Percentiles rank a stretch among this genome's conserved stretches.
Evolutionary conservation across 2,797 vertebrate species (phyloP).

Genomic region (Erithacus rubecula): DNA sequence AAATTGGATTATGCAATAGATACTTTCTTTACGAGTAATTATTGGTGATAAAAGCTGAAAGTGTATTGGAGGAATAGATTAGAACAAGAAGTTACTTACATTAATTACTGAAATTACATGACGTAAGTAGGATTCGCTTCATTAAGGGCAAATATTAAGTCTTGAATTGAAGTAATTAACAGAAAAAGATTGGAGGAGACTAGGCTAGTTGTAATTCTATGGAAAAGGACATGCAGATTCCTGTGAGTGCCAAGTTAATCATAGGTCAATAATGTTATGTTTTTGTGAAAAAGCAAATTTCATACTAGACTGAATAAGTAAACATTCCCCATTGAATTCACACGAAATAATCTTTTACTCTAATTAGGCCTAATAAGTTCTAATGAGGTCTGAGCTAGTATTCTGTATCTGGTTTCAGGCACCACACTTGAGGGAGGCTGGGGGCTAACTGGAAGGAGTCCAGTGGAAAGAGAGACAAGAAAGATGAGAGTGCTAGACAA

Average conservation of each 20-base stretch:
- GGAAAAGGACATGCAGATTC: background rate
- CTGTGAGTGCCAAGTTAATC: background rate
- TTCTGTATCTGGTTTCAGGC: constrained; percentile 7
- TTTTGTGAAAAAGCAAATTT: constrained; percentile 13
- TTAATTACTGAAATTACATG: background rate
- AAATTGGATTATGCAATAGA: background rate
- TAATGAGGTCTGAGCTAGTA: constrained; percentile 1
- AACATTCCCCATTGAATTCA: background rate
- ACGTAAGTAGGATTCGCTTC: background rate
- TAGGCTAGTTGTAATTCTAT: background rate
- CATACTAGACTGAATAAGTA: constrained; percentile 24
- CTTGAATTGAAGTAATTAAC: background rate
- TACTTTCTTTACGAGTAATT: background rate
- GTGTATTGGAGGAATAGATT: background rate
- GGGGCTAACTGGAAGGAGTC: constrained; percentile 23
- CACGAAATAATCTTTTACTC: constrained; percentile 5
- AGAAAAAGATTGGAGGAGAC: background rate
- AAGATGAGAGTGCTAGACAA: constrained; percentile 27
- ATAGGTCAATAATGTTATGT: background rate
- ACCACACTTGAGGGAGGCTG: background rate
- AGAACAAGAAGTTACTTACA: background rate
- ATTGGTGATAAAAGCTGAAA: background rate
- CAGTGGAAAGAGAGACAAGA: constrained; percentile 37
- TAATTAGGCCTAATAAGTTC: background rate
- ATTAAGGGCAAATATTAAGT: background rate